Evolutionary conservation across 2,888 invertebrate genomes (phyloP), one percentile per base, ranked within the genome.

Genomic region (Drosophila emarginata): DNA sequence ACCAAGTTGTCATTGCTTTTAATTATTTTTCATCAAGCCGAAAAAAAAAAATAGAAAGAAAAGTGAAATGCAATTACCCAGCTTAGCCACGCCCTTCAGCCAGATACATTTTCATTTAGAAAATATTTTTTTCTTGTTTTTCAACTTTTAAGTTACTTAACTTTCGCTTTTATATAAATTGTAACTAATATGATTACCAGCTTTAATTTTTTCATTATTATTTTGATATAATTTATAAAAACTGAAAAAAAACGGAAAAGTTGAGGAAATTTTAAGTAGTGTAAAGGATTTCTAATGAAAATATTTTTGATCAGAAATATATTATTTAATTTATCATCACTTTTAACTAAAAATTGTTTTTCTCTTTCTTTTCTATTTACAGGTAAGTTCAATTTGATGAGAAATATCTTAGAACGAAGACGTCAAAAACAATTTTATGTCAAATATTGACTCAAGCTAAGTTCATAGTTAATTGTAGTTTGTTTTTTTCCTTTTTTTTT

Each of bases 1-100:
- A 77, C 73, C 64, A 70, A 82, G 79, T 80, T 80, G 82, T 84
- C 84, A 82, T 83, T 82, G 80, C 82, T 79, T 82, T 83, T 83
- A 83, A 83, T 83, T 83, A 83, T 76, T 84, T 77, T 84, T 78
- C 77, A 76, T 78, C 76, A 70, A 59, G 74, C 64, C 64, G 64
- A 32, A 37, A 37, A 9, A 39, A 39, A 18, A 5, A 26, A 32
- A 32, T 1, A 74, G 70, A 70, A 58, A 62, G 45, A 57, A 63
- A 61, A 37, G 37, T 28, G 50, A 62, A 51, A 64, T 36, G 36
- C 37, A 40, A 36, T 64, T 28, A 26, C 54, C 18, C 54, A 21
- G 36, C 54, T 54, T 21, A 54, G 36, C 54, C 54, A 54, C 18
- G 54, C 18, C 14, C 36, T 36, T 18, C 18, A 54, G 18, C 36